Evolutionary conservation across 2,113 vertebrate genomes (phyloP).

Genomic region (Cichladusa arquata): DNA sequence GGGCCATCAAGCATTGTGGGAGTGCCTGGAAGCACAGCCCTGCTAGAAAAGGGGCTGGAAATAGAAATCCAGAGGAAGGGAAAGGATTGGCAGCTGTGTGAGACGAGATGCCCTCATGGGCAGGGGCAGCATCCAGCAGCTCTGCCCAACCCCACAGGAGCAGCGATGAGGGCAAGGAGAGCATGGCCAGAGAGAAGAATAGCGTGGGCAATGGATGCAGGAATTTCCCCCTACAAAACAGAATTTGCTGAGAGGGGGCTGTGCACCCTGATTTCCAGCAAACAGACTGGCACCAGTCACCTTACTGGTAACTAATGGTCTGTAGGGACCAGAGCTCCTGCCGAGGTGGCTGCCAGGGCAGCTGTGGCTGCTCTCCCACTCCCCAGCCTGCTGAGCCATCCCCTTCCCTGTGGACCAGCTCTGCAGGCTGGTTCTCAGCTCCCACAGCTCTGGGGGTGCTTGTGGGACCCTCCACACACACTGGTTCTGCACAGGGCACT

Average conservation of each 20-base stretch:
- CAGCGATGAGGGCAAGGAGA: fast-evolving
- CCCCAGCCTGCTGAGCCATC: fast-evolving
- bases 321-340: background rate
- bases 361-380: fast-evolving
- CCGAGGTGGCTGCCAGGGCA: background rate
- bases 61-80: constrained; percentile 33
- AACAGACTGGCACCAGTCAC: background rate
- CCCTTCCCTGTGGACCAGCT: background rate
- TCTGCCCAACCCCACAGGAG: background rate
- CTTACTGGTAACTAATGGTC: background rate
- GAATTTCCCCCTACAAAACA: background rate
- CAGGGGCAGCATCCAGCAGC: background rate
- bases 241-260: background rate
- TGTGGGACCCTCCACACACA: background rate
- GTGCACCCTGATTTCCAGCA: background rate
- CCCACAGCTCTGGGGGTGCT: background rate
- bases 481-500: background rate
- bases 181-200: background rate
- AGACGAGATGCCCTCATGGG: fast-evolving
- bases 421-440: background rate
- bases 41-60: background rate
- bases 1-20: constrained; percentile 26
- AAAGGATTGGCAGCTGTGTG: background rate
- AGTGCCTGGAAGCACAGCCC: constrained; percentile 23
- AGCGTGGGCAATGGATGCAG: fast-evolving